Evolutionary conservation across 2,113 vertebrate genomes (phyloP).

Genomic region (Ranitomeya imitator): DNA sequence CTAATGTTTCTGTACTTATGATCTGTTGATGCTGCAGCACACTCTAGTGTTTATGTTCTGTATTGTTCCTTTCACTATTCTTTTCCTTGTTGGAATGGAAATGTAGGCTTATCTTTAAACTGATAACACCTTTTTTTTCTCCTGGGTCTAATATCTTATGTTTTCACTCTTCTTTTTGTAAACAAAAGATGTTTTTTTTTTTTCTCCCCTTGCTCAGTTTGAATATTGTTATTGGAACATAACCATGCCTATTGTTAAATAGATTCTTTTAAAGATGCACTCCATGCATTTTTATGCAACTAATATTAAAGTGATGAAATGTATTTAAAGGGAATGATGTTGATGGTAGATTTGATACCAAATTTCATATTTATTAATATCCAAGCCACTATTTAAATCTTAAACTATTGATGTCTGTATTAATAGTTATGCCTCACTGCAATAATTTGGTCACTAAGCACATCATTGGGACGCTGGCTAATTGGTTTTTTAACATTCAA

Average conservation of each 20-base stretch:
- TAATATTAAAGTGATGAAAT: too few species aligned
- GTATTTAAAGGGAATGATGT: too few species aligned
- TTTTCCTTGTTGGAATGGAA: background rate
- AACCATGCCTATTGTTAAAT: too few species aligned
- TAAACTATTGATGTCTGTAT: background rate
- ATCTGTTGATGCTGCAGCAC: conserved; percentile 16
- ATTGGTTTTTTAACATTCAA: background rate
- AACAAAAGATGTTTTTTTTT: too few species aligned
- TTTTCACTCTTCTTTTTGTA: too few species aligned
- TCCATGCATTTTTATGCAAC: too few species aligned
- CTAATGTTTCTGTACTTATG: background rate
- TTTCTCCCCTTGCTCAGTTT: too few species aligned
- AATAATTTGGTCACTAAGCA: background rate
- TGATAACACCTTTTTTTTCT: too few species aligned
- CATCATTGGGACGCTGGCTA: background rate
- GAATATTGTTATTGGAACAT: too few species aligned
- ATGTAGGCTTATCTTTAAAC: background rate
- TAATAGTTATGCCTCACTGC: background rate
- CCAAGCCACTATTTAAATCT: background rate
- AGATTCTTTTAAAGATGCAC: too few species aligned
- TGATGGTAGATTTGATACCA: too few species aligned
- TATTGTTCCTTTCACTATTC: background rate
- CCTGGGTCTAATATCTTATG: too few species aligned
- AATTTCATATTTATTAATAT: background rate
- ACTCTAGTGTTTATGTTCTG: conserved; percentile 44